Base-by-base conservation (phyloP, 2,888 invertebrate genomes). In the Drosophila maculinotata region DNA sequence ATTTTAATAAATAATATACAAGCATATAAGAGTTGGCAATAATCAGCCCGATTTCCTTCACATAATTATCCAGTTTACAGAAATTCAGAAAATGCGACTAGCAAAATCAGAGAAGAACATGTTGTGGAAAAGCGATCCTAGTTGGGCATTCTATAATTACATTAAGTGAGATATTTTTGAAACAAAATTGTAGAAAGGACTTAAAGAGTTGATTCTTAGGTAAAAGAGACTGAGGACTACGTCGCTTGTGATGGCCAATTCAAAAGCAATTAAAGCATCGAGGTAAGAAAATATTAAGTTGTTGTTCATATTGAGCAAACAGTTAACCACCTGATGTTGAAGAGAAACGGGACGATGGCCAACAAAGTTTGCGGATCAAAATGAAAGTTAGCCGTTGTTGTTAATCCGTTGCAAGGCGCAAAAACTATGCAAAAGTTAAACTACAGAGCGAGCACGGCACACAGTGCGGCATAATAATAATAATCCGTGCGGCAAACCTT, bases 401-500 rank as follows among this genome's bases (percentile, higher is more conserved):
- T 83, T 82, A 86, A 83, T 82, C 81, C 80, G 77, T 71, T 81
- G 87, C 81, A 81, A 60, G 79, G 76, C 84, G 78, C 76, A 79
- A 76, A 85, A 81, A 83, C 81, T 86, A 81, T 81, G 86, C 83
- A 56, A 74, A 86, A 81, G 86, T 81, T 83, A 64, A 76, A 57
- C 70, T 52, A 72, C 30, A 48, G 9, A 26, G 20, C 31, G 51
- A 56, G 17, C 48, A 31, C 26, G 63, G 35, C 51, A 69, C 54
- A 64, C 44, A 63, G 68, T 59, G 54, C 59, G 53, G 85, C 79
- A 84, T 76, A 76, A 82, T 81, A 87, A 83, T 83, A 87, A 83
- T 83, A 83, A 83, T 83, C 87, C 87, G 81, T 84, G 83, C 69
- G 87, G 83, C 81, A 87, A 84, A 44, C 81, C 79, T 71, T 81